Evolutionary conservation across 2,797 vertebrate genomes (phyloP), one percentile per base, ranked within the genome.

Genomic region (Karalla daura): DNA sequence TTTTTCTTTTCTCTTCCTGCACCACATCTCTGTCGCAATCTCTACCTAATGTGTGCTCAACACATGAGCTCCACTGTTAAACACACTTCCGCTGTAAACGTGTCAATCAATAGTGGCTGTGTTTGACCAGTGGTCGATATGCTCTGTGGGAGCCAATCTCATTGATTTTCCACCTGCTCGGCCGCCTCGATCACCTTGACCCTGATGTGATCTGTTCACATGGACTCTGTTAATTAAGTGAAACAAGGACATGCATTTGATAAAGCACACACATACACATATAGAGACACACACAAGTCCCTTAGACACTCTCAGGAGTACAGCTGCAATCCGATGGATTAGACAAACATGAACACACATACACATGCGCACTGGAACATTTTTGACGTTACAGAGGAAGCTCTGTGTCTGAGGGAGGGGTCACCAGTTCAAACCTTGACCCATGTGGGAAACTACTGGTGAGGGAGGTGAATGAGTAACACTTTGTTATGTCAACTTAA

Each of bases 91-190:
- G 59, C 72, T 69, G 84, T 64, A 83, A 80, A 87, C 80, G 65
- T 14, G 72, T 71, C 80, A 85, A 43, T 89, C 83, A 86, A 79
- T 86, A 70, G 73, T 0, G 58, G 41, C 77, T 53, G 55, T 90
- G 87, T 91, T 89, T 90, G 84, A 81, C 75, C 65, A 75, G 76
- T 17, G 82, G 80, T 88, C 86, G 70, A 88, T 90, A 27, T 15
- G 72, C 72, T 69, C 53, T 17, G 70, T 51, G 78, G 23, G 47
- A 80, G 63, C 59, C 78, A 37, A 77, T 82, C 69, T 72, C 70
- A 87, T 88, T 25, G 77, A 90, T 87, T 77, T 73, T 53, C 75
- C 83, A 89, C 86, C 89, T 84, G 87, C 84, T 79, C 74, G 13
- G 81, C 52, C 35, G 45, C 74, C 75, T 68, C 69, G 14, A 81